Evolutionary conservation across 2,888 invertebrate genomes (phyloP).

Genomic region (Merodon equestris): DNA sequence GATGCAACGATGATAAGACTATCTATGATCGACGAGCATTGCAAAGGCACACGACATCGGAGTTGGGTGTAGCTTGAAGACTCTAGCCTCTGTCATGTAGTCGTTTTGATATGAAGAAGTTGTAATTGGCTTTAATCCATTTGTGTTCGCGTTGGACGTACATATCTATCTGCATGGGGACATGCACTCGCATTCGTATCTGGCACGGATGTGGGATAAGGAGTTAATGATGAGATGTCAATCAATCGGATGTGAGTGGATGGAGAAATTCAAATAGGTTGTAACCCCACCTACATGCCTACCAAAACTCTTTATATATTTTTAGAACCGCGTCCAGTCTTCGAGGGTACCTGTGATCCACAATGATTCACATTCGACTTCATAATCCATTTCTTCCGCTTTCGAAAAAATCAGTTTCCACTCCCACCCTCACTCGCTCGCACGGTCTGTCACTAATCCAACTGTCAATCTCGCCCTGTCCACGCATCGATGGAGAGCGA

Average conservation of each 20-base stretch:
- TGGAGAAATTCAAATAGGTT: too few relatives aligned
- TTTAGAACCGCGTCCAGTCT: too few relatives aligned
- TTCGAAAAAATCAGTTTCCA: slow-evolving; percentile 16
- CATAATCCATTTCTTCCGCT: slow-evolving; percentile 7
- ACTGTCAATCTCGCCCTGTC: not conserved
- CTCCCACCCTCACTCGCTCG: slow-evolving; percentile 3
- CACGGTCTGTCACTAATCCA: slow-evolving; percentile 1
- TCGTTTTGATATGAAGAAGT: slow-evolving; percentile 20
- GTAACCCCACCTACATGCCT: not conserved
- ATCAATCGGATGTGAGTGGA: slow-evolving; percentile 18
- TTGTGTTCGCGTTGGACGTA: not conserved
- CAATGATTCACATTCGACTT: slow-evolving; percentile 21
- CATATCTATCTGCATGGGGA: not conserved
- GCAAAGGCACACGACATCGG: too few relatives aligned
- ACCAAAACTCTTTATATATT: too few relatives aligned
- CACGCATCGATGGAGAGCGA: slow-evolving; percentile 21
- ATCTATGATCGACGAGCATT: slow-evolving; percentile 4
- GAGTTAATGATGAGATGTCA: slow-evolving; percentile 46
- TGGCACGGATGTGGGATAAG: slow-evolving; percentile 38
- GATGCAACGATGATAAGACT: slow-evolving; percentile 41
- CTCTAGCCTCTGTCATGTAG: slow-evolving; percentile 30
- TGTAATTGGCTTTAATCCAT: slow-evolving; percentile 14
- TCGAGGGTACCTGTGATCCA: not conserved
- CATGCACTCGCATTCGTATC: slow-evolving; percentile 2
- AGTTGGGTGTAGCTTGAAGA: too few relatives aligned